Conservation (phyloP, 1,140 invertebrate genomes). For the Philotrypesis tridentata region DNA sequence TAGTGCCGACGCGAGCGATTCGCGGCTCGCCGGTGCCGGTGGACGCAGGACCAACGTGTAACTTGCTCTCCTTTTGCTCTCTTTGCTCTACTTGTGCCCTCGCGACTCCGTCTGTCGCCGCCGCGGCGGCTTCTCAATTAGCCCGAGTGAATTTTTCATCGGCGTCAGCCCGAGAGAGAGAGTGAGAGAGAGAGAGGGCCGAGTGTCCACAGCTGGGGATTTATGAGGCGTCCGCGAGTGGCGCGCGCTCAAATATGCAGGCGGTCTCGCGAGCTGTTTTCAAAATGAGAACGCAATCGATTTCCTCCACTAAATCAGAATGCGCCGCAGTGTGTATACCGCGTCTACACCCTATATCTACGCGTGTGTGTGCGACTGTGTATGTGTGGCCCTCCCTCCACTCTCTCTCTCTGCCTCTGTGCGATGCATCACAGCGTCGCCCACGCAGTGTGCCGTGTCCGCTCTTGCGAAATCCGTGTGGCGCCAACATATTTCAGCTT, state of each 20-base stretch:
- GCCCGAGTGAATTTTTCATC: background rate
- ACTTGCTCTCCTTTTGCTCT: too few species aligned
- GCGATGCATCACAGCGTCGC: background rate
- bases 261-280: background rate
- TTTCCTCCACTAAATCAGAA: conserved; percentile 1
- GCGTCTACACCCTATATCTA: too few species aligned
- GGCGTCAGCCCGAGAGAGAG: too few species aligned
- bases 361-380: background rate
- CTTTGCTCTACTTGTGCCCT: too few species aligned
- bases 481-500: conserved; percentile 27
- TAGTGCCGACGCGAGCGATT: background rate
- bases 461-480: conserved; percentile 6
- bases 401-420: too few species aligned
- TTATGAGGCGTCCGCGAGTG: background rate
- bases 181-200: too few species aligned
- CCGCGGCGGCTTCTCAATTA: background rate
- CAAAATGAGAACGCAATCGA: background rate
- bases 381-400: too few species aligned
- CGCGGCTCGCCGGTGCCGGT: background rate
- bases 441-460: background rate
- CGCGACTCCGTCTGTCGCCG: background rate
- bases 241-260: too few species aligned
- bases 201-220: background rate
- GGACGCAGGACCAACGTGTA: background rate
- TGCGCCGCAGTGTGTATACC: background rate